These are phyloP conservation scores for Macrochelys suwanniensis DNA, from an alignment of 2,797 vertebrate genomes.

Conservation along the genomic window DNA sequence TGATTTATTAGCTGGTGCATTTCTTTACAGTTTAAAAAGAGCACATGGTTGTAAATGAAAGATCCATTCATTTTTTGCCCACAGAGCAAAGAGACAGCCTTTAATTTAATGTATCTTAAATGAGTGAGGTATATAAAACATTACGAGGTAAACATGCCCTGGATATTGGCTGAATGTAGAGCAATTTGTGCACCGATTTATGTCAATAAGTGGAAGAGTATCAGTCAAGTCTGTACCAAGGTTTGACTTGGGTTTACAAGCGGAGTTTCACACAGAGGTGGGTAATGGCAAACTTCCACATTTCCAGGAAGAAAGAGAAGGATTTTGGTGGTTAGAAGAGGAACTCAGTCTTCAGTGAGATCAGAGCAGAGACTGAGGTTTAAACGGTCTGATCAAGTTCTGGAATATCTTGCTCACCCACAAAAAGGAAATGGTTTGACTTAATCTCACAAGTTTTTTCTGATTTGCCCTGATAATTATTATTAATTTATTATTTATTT, in stretches of 20 bases:
- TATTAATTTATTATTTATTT: neutral
- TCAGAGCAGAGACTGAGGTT: constrained; percentile 30
- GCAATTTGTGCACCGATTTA: neutral
- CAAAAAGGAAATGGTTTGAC: constrained; percentile 44
- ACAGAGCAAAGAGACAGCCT: constrained; percentile 3
- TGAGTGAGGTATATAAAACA: constrained; percentile 19
- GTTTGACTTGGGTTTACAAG: constrained; percentile 8
- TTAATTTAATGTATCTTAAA: neutral
- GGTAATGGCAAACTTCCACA: neutral
- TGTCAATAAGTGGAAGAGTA: neutral
- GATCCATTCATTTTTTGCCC: constrained; percentile 53
- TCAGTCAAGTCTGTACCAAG: neutral
- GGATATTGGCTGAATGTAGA: neutral
- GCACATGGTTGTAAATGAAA: neutral
- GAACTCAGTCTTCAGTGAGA: constrained; percentile 7
- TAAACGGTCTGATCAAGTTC: constrained; percentile 16
- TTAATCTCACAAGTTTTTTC: constrained; percentile 19
- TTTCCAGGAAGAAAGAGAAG: constrained; percentile 31
- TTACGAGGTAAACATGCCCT: constrained; percentile 18
- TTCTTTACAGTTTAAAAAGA: neutral
- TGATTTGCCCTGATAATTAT: neutral
- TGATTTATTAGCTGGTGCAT: neutral
- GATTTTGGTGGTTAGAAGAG: constrained; percentile 47
- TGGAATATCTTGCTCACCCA: constrained; percentile 42
- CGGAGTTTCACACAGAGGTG: neutral